Conservation (phyloP, 2,797 vertebrate species). For the Limosa lapponica region DNA sequence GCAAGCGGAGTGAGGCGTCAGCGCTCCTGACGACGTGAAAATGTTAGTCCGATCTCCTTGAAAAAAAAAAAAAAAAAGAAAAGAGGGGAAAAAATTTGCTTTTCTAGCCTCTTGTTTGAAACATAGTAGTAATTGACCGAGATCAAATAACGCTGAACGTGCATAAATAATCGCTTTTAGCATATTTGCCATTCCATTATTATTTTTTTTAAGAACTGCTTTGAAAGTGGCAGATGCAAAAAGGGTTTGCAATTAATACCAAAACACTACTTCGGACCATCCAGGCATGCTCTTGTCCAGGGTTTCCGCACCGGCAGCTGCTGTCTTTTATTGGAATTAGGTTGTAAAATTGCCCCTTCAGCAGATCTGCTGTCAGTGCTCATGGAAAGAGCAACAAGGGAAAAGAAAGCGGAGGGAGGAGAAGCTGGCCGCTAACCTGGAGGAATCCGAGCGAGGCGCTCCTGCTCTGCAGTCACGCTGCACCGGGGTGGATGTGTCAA, state of each 20-base stretch:
- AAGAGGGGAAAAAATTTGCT: fast-evolving
- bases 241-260: background rate
- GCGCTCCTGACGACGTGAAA: background rate
- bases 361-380: background rate
- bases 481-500: background rate
- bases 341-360: background rate
- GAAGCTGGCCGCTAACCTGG: background rate
- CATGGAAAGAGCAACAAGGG: background rate
- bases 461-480: background rate
- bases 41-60: background rate
- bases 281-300: background rate
- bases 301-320: fast-evolving
- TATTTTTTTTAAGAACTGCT: background rate
- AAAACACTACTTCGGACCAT: background rate
- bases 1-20: background rate
- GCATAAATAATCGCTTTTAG: background rate
- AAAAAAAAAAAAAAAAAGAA: background rate
- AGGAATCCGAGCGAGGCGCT: background rate
- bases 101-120: background rate
- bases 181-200: background rate
- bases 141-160: background rate
- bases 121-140: background rate
- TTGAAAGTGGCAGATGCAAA: background rate
- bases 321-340: background rate
- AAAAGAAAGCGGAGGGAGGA: background rate